Conservation (phyloP, 1,140 invertebrate genomes). For the Araneus ventricosus region DNA sequence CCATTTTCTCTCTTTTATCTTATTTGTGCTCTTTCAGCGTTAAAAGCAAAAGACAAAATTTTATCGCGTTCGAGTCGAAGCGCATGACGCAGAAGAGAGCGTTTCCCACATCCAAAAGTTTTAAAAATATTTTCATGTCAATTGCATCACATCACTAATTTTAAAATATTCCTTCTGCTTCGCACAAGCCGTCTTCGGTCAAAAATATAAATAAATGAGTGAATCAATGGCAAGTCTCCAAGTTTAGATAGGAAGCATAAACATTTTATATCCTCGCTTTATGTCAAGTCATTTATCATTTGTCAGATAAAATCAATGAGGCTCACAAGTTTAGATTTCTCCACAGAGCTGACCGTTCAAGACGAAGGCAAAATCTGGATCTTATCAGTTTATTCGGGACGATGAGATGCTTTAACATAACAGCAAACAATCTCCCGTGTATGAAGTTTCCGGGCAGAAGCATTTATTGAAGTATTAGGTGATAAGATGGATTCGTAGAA, state of each 20-base stretch:
- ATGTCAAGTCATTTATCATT: conserved; percentile 22
- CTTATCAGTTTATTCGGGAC: conserved; percentile 4
- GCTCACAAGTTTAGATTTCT: not conserved
- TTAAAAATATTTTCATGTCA: too few relatives aligned
- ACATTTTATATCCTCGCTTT: not conserved
- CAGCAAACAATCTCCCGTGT: not conserved
- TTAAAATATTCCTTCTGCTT: not conserved
- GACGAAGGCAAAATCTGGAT: not conserved
- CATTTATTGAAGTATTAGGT: conserved; percentile 3
- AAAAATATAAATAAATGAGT: not conserved
- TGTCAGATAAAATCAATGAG: conserved; percentile 29
- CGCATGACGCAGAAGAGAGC: too few relatives aligned
- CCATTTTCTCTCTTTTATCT: too few relatives aligned
- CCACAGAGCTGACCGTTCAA: not conserved
- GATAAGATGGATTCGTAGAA: not conserved
- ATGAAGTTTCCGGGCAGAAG: not conserved
- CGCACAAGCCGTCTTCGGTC: not conserved
- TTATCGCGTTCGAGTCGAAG: too few relatives aligned
- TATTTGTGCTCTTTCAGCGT: too few relatives aligned
- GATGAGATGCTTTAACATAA: not conserved
- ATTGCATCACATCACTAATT: not conserved
- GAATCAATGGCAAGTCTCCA: conserved; percentile 14
- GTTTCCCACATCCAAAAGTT: too few relatives aligned
- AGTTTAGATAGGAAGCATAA: not conserved
- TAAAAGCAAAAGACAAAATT: too few relatives aligned